Evolutionary conservation across 2,113 vertebrate species (phyloP).

Genomic region (Tapirus terrestris): DNA sequence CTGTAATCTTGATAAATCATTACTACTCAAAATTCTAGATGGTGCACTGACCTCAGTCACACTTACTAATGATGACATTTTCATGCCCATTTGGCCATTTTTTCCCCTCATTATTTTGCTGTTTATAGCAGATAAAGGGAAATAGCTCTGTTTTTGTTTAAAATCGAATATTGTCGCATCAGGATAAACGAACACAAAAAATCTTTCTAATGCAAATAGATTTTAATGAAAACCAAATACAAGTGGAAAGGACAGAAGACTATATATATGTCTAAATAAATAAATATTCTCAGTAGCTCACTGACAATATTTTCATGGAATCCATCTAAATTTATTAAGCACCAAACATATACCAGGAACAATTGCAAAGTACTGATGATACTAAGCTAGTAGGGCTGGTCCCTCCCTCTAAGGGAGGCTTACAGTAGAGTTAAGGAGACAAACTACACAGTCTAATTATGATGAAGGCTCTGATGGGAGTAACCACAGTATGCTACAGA

Average conservation of each 20-base stretch:
- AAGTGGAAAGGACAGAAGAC: neutral
- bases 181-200: neutral
- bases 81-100: neutral
- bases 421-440: neutral
- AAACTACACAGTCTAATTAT: neutral
- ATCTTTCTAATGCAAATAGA: neutral
- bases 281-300: neutral
- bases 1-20: neutral
- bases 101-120: neutral
- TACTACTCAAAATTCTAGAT: neutral
- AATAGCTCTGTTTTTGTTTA: slow-evolving; percentile 3
- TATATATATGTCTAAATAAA: neutral
- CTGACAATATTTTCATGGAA: neutral
- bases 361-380: neutral
- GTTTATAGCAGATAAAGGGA: neutral
- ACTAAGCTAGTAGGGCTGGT: neutral
- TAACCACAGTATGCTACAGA: neutral
- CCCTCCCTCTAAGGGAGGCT: neutral
- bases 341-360: neutral
- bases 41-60: neutral
- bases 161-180: neutral
- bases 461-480: neutral
- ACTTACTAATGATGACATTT: neutral
- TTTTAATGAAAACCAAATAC: slow-evolving; percentile 43
- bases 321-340: neutral